phyloP scores from a whole-genome alignment of 2,113 vertebrate genomes.

The Myxocyprinus asiaticus region DNA sequence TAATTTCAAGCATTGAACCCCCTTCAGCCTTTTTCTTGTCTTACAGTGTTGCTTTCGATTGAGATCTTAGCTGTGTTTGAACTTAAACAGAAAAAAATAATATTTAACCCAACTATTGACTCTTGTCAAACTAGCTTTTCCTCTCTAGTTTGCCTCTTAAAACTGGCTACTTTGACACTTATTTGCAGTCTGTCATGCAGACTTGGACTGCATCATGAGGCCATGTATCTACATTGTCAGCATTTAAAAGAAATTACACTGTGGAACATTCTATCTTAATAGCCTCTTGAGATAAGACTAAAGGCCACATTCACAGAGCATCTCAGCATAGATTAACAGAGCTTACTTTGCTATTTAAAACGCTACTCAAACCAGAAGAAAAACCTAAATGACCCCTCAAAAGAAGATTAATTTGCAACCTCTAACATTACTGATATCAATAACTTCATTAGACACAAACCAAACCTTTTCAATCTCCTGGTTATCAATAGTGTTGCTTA shows the following conservation, averaged over 20 bases:
- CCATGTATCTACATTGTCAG: neutral
- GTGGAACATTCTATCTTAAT: slow-evolving; percentile 38
- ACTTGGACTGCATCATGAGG: neutral
- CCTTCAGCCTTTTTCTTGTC: no score
- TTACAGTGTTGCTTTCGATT: no score
- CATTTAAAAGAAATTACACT: slow-evolving; percentile 21
- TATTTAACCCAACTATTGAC: neutral
- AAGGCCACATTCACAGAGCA: slow-evolving; percentile 17
- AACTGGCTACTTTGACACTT: neutral
- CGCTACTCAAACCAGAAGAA: no score
- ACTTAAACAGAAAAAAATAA: no score
- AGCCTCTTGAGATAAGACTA: slow-evolving; percentile 32
- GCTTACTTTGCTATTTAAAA: neutral
- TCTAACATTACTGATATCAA: no score
- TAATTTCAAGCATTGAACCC: no score
- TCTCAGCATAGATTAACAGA: neutral
- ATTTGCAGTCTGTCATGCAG: slow-evolving; percentile 24
- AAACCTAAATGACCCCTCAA: no score
- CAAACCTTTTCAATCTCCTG: no score
- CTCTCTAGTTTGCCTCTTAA: neutral
- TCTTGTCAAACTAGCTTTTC: neutral
- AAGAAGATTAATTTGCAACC: no score
- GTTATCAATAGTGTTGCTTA: no score
- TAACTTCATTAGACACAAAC: no score
- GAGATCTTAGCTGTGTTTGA: no score